Base-by-base conservation (phyloP, 2,113 vertebrate species). In the Eurystomus gularis region DNA sequence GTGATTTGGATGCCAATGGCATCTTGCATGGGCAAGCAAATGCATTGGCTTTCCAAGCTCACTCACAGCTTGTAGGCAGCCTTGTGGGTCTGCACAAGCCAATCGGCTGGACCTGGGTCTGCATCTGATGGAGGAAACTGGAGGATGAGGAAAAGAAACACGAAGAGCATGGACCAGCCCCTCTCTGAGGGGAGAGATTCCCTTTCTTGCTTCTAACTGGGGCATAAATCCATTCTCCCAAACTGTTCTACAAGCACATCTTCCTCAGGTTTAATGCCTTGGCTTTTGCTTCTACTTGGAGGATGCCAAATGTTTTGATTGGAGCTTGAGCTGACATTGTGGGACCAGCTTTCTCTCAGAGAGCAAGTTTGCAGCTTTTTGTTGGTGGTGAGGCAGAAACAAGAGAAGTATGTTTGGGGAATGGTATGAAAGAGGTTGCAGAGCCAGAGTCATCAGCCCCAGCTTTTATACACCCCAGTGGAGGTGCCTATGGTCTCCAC, bases 11-110 rank as follows among this genome's bases (percentile, higher is more conserved):
- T 81, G 71, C 65, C 61, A 64, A 1, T 1, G 0, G 10, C 6
- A 6, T 35, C 21, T 58, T 19, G 13, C 3, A 6, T 7, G 46
- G 40, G 19, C 66, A 33, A 51, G 37, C 12, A 75, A 66, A 46
- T 2, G 4, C 10, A 10, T 9, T n/a, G 21, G 8, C n/a, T 64
- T 75, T 29, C 58, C 25, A 23, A 49, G 20, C 28, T 66, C 21
- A 0, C 11, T 7, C 2, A 48, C 18, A 57, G 58, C 61, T 79
- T 5, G 0, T 10, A 37, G 58, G 58, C 19, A 57, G 13, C 12
- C 64, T 42, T 0, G 2, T 29, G 37, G 25, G 24, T 13, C 5
- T 15, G 8, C 3, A 0, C 1, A 44, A 79, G 12, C 33, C n/a
- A 33, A 29, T 6, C 5, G 35, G 20, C 33, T 75, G 46, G 66